Base-by-base conservation (phyloP, 2,888 invertebrate species). In the Thereva nobilitata region DNA sequence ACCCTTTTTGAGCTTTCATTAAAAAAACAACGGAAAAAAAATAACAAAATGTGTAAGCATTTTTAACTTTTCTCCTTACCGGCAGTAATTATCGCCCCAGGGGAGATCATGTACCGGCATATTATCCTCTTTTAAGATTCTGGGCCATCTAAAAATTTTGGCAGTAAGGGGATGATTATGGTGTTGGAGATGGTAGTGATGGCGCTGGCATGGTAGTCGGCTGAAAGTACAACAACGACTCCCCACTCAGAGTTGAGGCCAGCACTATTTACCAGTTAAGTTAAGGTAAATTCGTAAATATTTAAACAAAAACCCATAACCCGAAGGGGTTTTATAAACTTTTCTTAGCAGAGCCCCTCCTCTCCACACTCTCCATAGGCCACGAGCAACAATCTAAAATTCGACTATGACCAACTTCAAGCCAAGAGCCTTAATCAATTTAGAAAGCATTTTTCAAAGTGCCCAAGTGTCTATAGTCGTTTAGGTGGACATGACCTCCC, bases 221-320 rank as follows among this genome's bases (percentile, higher is more conserved):
- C n/a, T n/a, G n/a, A n/a, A n/a, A n/a, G n/a, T n/a, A n/a, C 45
- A 10, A 38, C 38, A 59, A 35, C 37, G 23, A 23, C 23, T 23
- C 23, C 23, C 23, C 23, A 23, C 23, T 23, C 23, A 23, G n/a
- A n/a, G 23, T 23, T 23, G 23, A 23, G 23, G 23, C 23, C 23
- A 23, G 23, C 23, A 23, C 23, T 23, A 23, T 23, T 23, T 23
- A 23, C 23, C 23, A 23, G 23, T 23, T 23, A 23, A 47, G 23
- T 40, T 38, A 47, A 59, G 59, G 59, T 59, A 59, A 59, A 59
- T 59, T 59, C 12, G 59, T 49, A 59, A 59, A 59, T 59, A 59
- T 59, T 59, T 59, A 12, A 59, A 49, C 37, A 59, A 45, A 59
- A 59, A 47, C 57, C 23, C 38, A 12, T 45, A 35, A 49, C 40